Percentiles rank a stretch among this genome's conserved stretches.
These are phyloP conservation scores for Rhabdomys dilectus DNA, from an alignment of 2,113 vertebrate genomes.

Conservation along the genomic window DNA sequence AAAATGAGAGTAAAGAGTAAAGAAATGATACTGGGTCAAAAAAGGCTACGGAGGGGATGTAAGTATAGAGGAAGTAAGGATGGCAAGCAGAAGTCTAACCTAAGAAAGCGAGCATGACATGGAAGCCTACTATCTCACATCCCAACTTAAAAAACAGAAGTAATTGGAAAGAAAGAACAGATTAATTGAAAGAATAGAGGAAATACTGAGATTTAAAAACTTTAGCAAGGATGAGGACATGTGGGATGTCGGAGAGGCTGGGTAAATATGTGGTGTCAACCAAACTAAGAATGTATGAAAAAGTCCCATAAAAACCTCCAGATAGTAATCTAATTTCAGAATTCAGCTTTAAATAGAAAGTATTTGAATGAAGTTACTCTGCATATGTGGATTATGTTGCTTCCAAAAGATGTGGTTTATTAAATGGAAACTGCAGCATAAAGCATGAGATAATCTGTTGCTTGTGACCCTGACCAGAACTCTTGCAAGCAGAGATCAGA, in stretches of 20 bases:
- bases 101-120: background rate
- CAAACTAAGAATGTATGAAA: background rate
- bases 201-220: background rate
- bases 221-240: background rate
- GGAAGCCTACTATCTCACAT: background rate
- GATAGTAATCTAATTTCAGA: background rate
- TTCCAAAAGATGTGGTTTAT: background rate
- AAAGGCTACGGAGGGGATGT: background rate
- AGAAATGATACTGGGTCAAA: background rate
- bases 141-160: background rate
- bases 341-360: background rate
- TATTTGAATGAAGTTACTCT: background rate
- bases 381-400: background rate
- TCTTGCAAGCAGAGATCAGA: too few species aligned
- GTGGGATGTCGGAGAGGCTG: background rate
- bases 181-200: background rate
- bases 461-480: too few species aligned
- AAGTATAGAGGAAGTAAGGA: background rate
- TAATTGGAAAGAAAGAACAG: background rate
- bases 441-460: background rate
- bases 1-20: background rate
- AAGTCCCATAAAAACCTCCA: background rate
- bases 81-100: background rate
- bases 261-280: background rate
- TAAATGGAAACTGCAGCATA: background rate